A percentile compares a stretch with the other conserved stretches of the same genome.
These are phyloP conservation scores for Enchytraeus crypticus DNA, from an alignment of 2,888 invertebrate genomes.

Conservation along the genomic window DNA sequence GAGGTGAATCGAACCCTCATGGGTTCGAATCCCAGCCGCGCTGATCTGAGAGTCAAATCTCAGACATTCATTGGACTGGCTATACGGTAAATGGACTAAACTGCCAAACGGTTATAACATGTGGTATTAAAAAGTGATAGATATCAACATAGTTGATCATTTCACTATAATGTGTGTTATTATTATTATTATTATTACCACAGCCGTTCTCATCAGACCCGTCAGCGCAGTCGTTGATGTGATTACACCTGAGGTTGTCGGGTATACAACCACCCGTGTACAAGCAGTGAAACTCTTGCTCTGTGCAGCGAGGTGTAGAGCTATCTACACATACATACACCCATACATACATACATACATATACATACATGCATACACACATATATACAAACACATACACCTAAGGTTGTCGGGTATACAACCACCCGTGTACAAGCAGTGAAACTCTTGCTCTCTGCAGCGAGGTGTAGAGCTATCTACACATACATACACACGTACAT, in stretches of 20 bases:
- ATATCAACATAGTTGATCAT: too few relatives aligned
- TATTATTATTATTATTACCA: neutral
- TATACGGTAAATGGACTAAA: too few relatives aligned
- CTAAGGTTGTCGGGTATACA: constrained; percentile 27
- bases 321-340: neutral
- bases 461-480: neutral
- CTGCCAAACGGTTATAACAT: too few relatives aligned
- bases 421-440: constrained; percentile 27
- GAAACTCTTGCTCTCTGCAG: constrained; percentile 27
- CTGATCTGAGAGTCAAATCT: too few relatives aligned
- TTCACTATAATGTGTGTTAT: neutral
- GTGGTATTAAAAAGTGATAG: too few relatives aligned
- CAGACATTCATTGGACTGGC: too few relatives aligned
- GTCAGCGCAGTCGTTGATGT: constrained; percentile 28
- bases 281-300: constrained; percentile 29
- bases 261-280: constrained; percentile 31
- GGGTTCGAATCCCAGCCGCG: too few relatives aligned
- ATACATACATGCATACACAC: too few relatives aligned
- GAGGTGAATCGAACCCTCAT: too few relatives aligned
- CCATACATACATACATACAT: neutral
- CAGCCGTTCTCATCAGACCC: constrained; percentile 20
- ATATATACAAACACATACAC: too few relatives aligned
- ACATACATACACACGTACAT: neutral
- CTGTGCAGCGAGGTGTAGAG: constrained; percentile 15
- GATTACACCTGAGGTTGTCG: constrained; percentile 26